phyloP scores from a whole-genome alignment of 2,797 vertebrate genomes.

The Ctenopoma multispine region DNA sequence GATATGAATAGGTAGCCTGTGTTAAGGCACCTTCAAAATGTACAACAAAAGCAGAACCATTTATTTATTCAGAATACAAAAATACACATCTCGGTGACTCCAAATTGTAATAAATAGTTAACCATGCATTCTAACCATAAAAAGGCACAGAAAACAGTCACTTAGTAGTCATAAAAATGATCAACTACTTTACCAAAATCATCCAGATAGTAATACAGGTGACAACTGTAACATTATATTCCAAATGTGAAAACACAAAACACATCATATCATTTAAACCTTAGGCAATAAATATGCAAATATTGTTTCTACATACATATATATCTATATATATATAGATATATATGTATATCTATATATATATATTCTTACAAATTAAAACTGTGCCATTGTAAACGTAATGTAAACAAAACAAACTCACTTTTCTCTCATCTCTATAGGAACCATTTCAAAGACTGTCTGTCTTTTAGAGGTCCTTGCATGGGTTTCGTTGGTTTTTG shows the following conservation, averaged over 20 bases:
- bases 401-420: constrained; percentile 99
- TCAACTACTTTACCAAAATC: constrained; percentile 98
- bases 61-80: constrained; percentile 97
- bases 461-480: constrained; percentile 80
- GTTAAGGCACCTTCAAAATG: constrained; percentile 89
- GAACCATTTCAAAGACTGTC: constrained; percentile 84
- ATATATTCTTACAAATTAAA: constrained; percentile 89
- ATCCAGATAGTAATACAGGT: constrained; percentile 95
- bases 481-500: constrained; percentile 82
- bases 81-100: constrained; percentile 99
- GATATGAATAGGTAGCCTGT: constrained; percentile 89
- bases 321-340: constrained; percentile 51
- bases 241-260: constrained; percentile 99
- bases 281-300: constrained; percentile 99
- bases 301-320: constrained; percentile 88
- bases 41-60: constrained; percentile 93
- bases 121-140: constrained; percentile 97
- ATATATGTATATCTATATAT: constrained; percentile 23
- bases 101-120: constrained; percentile 98
- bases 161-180: constrained; percentile 99
- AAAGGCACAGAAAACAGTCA: constrained; percentile 99
- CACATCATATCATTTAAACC: constrained; percentile 91
- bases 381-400: constrained; percentile 99
- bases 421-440: constrained; percentile 86
- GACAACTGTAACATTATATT: constrained; percentile 97